A percentile compares a stretch with the other conserved stretches of the same genome.
phyloP scores from a whole-genome alignment of 1,140 invertebrate genomes.

The Pseudomyrmex flavicornis region DNA sequence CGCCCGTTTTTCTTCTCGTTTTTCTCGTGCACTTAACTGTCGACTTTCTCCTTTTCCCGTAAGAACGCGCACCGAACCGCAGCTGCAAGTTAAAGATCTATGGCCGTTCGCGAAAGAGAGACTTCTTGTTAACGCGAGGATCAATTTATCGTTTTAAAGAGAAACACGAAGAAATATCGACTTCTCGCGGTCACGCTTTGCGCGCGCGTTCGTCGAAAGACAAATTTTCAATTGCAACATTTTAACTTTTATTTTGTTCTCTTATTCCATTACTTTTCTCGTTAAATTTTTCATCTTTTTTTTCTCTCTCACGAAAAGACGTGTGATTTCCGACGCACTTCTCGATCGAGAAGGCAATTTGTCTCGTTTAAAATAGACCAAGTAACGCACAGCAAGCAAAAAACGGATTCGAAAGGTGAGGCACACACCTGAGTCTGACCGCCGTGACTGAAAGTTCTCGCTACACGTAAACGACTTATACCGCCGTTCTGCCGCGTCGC shows the following conservation, averaged over 20 bases:
- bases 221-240: no score
- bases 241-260: no score
- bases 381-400: slow-evolving; percentile 8
- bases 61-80: neutral
- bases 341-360: slow-evolving; percentile 12
- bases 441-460: slow-evolving; percentile 71
- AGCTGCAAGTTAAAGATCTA: slow-evolving; percentile 51
- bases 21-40: neutral
- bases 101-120: slow-evolving; percentile 33
- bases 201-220: no score
- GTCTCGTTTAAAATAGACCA: slow-evolving; percentile 16
- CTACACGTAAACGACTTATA: slow-evolving; percentile 74
- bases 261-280: no score
- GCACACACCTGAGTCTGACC: slow-evolving; percentile 64
- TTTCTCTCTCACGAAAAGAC: no score
- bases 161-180: no score
- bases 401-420: slow-evolving; percentile 29
- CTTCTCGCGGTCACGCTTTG: no score
- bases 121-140: slow-evolving; percentile 10
- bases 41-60: slow-evolving; percentile 21
- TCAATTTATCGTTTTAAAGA: slow-evolving; percentile 20
- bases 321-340: neutral
- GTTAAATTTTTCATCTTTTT: no score
- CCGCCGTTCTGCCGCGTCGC: slow-evolving; percentile 24
- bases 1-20: neutral